A percentile compares a stretch with the other conserved stretches of the same genome.
Evolutionary conservation across 2,113 vertebrate genomes (phyloP).

Genomic region (Tretioscincus oriximinensis): DNA sequence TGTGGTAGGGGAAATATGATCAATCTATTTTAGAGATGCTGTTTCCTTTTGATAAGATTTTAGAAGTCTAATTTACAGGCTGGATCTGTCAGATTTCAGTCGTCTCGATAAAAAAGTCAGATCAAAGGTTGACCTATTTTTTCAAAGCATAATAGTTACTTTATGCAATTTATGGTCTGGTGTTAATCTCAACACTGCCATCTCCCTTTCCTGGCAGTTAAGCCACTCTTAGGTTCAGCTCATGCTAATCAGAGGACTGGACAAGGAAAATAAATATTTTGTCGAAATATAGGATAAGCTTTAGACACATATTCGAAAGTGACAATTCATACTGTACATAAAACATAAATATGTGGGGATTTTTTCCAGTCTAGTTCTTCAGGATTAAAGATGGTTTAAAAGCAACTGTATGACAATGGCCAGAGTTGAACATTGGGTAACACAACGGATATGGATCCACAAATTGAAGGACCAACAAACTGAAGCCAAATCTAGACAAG

Average conservation of each 20-base stretch:
- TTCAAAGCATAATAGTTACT: slow-evolving; percentile 47
- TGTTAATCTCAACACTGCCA: slow-evolving; percentile 10
- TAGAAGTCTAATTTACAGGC: slow-evolving; percentile 59
- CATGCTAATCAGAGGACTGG: slow-evolving; percentile 2
- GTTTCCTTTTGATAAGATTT: slow-evolving; percentile 62
- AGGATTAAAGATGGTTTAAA: too few relatives aligned
- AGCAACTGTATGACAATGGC: too few relatives aligned
- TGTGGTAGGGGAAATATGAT: slow-evolving; percentile 63
- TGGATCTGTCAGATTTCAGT: slow-evolving; percentile 52
- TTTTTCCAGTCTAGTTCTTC: too few relatives aligned
- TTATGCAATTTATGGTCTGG: slow-evolving; percentile 30
- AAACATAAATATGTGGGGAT: neutral
- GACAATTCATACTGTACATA: neutral
- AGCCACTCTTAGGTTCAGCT: neutral
- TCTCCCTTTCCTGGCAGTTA: neutral
- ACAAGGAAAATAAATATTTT: slow-evolving; percentile 9
- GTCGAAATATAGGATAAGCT: neutral
- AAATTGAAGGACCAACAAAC: too few relatives aligned
- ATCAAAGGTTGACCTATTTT: slow-evolving; percentile 63
- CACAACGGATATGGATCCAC: too few relatives aligned
- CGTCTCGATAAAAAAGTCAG: slow-evolving; percentile 55
- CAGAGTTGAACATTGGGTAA: neutral
- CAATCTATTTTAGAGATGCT: slow-evolving; percentile 67
- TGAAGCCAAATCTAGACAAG: too few relatives aligned
- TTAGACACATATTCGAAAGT: neutral